phyloP scores from a whole-genome alignment of 2,888 invertebrate genomes.

The Sinotaia quadrata region DNA sequence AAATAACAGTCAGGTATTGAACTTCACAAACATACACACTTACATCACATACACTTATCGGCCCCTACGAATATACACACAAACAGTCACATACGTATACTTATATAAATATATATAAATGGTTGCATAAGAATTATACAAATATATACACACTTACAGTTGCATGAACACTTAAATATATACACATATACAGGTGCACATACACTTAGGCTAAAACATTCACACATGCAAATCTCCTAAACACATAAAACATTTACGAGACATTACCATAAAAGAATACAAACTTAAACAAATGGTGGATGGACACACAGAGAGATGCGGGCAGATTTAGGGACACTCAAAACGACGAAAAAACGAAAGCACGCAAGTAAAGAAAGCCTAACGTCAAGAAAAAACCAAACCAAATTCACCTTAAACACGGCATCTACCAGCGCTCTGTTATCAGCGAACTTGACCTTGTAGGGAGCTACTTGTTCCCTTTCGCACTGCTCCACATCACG shows the following conservation, averaged over 20 bases:
- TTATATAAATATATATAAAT: background rate
- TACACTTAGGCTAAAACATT: background rate
- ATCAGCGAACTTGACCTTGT: slow-evolving; percentile 16
- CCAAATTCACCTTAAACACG: slow-evolving; percentile 4
- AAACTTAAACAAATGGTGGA: background rate
- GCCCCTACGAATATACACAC: background rate
- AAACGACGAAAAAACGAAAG: background rate
- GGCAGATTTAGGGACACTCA: background rate
- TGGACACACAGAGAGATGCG: background rate
- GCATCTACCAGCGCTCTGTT: slow-evolving; percentile 14
- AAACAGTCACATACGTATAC: background rate
- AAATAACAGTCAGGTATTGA: too few species aligned
- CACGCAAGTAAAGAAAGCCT: background rate
- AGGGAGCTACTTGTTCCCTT: slow-evolving; percentile 17
- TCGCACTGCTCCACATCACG: slow-evolving; percentile 24
- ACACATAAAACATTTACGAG: too few species aligned
- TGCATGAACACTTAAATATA: slow-evolving; percentile 7
- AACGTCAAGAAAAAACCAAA: background rate
- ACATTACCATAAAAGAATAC: too few species aligned
- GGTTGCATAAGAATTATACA: background rate
- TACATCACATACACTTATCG: too few species aligned
- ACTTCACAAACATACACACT: too few species aligned
- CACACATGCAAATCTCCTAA: background rate
- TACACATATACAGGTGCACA: slow-evolving; percentile 9
- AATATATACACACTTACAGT: slow-evolving; percentile 4